Conservation (phyloP, 2,113 vertebrate species). For the Entosphenus tridentatus region DNA sequence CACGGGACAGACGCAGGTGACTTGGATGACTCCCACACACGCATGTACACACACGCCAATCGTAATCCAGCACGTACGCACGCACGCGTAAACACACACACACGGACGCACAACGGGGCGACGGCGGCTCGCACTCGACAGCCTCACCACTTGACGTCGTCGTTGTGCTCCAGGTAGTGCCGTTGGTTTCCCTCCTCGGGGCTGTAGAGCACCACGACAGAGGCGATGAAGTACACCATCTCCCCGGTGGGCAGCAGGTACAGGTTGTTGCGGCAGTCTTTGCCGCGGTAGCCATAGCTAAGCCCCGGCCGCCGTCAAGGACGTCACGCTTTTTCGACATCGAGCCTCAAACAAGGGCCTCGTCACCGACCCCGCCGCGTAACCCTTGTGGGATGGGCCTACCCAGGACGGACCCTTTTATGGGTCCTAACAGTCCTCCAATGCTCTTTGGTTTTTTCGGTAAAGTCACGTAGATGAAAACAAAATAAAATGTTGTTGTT, state of each 20-base stretch:
- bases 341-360: no score
- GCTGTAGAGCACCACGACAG: conserved; percentile 75
- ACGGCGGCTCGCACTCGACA: no score
- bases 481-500: no score
- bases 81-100: no score
- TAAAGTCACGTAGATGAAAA: no score
- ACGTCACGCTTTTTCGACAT: not conserved
- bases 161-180: conserved; percentile 76
- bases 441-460: no score
- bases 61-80: no score
- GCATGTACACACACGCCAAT: not conserved
- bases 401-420: no score
- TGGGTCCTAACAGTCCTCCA: no score
- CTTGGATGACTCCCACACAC: not conserved
- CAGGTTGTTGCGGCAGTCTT: conserved; percentile 86
- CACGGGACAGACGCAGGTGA: not conserved
- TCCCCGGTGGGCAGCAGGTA: conserved; percentile 89
- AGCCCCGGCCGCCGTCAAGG: conserved; percentile 23
- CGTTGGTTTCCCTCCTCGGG: conserved; percentile 81
- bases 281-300: conserved; percentile 81
- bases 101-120: no score
- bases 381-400: no score
- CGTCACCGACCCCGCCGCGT: no score
- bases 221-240: conserved; percentile 89
- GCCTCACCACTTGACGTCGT: conserved; percentile 88